Percentiles rank a stretch among this genome's conserved stretches.
Evolutionary conservation across 2,113 vertebrate genomes (phyloP).

Genomic region (Platysteira castanea): DNA sequence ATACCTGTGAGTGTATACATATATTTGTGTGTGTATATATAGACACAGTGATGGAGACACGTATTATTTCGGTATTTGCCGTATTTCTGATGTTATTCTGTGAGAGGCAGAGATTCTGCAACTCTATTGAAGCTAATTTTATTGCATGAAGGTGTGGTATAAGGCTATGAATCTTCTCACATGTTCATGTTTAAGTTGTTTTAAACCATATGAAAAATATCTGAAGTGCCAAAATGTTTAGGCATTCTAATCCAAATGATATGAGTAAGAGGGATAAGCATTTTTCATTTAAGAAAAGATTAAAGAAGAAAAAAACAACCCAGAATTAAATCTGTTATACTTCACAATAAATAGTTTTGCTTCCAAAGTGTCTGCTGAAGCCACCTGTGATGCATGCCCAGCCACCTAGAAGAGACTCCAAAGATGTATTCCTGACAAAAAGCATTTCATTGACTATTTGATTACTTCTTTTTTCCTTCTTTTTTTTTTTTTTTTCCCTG

Average conservation of each 20-base stretch:
- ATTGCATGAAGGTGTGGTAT: not conserved
- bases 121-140: not conserved
- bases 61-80: not conserved
- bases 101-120: not conserved
- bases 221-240: conserved; percentile 43
- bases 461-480: not conserved
- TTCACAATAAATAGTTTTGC: not conserved
- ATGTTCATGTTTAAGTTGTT: not conserved
- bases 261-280: conserved; percentile 19
- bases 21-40: not conserved
- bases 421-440: not conserved
- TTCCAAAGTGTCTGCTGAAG: not conserved
- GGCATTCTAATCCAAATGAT: conserved; percentile 9
- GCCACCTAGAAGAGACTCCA: not conserved
- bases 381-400: not conserved
- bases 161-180: not conserved
- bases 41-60: not conserved
- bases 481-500: not conserved
- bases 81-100: not conserved
- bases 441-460: not conserved
- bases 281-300: conserved; percentile 23
- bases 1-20: not conserved
- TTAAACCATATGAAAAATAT: conserved; percentile 34
- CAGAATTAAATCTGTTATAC: not conserved
- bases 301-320: not conserved